phyloP scores from a whole-genome alignment of 2,888 invertebrate genomes.

The Eristalinus sepulchralis region DNA sequence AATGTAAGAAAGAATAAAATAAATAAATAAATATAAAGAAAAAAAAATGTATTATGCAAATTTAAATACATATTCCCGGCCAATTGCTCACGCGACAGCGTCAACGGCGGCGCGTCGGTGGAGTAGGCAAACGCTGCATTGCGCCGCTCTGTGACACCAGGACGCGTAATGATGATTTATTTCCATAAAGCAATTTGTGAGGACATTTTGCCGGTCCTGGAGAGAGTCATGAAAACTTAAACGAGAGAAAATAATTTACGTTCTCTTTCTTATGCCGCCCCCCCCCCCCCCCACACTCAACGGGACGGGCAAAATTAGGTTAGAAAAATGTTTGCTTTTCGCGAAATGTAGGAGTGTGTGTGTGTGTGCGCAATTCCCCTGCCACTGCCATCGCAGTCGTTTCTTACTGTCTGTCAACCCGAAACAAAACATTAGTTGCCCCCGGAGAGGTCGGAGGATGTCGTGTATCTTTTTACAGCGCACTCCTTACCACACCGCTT shows the following conservation, averaged over 20 bases:
- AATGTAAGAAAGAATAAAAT: neutral
- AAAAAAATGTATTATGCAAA: constrained; percentile 61
- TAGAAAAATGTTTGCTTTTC: constrained; percentile 49
- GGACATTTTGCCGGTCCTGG: constrained; percentile 5
- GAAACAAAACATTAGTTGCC: constrained; percentile 42
- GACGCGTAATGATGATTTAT: constrained; percentile 64
- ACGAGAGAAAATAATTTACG: constrained; percentile 23
- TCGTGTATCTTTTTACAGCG: constrained; percentile 33
- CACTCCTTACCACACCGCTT: constrained; percentile 25
- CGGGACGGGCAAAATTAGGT: constrained; percentile 5
- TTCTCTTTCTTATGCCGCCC: constrained; percentile 19
- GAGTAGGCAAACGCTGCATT: neutral
- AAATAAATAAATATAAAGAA: constrained; percentile 20
- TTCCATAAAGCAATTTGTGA: constrained; percentile 64
- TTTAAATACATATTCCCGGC: constrained; percentile 53
- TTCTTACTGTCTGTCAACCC: neutral
- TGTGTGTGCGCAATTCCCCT: constrained; percentile 22
- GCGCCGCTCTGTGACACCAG: neutral
- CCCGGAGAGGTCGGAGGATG: constrained; percentile 36
- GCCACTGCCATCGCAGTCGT: neutral
- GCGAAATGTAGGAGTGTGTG: neutral
- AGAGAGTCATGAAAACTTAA: constrained; percentile 20
- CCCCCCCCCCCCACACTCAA: neutral
- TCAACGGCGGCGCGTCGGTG: neutral
- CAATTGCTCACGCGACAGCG: constrained; percentile 32